Conservation (phyloP, 2,113 vertebrate species). For the Macquaria australasica region DNA sequence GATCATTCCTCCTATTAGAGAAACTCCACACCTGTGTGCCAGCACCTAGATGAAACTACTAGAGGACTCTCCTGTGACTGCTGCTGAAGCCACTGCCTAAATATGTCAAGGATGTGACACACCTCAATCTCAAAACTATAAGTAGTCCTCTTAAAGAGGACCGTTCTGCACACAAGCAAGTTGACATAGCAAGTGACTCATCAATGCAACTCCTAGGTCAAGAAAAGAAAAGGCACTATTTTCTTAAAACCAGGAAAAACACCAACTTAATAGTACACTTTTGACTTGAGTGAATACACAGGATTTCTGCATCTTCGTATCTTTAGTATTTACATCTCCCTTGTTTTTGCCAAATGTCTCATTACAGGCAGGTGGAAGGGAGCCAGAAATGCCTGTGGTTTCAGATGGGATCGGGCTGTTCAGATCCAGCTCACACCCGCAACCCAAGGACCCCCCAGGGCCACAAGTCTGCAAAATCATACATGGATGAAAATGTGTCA, state of each 20-base stretch:
- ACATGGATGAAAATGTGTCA: constrained; percentile 54
- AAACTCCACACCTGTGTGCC: constrained; percentile 50
- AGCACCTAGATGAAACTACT: constrained; percentile 42
- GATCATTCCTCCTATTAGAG: constrained; percentile 16
- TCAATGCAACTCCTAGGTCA: background rate
- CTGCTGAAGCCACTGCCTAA: constrained; percentile 52
- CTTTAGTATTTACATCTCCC: constrained; percentile 29
- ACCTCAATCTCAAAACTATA: constrained; percentile 60
- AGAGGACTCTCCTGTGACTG: background rate
- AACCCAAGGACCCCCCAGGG: constrained; percentile 46
- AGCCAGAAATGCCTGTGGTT: constrained; percentile 69
- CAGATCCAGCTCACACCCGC: constrained; percentile 53
- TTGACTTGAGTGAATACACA: background rate
- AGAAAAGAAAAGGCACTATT: constrained; percentile 12
- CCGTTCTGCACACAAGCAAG: background rate
- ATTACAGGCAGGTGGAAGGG: constrained; percentile 45
- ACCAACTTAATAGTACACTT: background rate
- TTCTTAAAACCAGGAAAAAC: background rate
- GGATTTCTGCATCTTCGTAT: background rate
- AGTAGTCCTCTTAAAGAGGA: background rate
- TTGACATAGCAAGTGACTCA: constrained; percentile 22
- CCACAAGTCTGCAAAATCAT: constrained; percentile 8
- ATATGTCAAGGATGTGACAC: constrained; percentile 75
- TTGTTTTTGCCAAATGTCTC: constrained; percentile 57
- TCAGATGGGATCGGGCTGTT: constrained; percentile 64